phyloP scores from a whole-genome alignment of 2,113 vertebrate species.

The Elephantulus edwardii region DNA sequence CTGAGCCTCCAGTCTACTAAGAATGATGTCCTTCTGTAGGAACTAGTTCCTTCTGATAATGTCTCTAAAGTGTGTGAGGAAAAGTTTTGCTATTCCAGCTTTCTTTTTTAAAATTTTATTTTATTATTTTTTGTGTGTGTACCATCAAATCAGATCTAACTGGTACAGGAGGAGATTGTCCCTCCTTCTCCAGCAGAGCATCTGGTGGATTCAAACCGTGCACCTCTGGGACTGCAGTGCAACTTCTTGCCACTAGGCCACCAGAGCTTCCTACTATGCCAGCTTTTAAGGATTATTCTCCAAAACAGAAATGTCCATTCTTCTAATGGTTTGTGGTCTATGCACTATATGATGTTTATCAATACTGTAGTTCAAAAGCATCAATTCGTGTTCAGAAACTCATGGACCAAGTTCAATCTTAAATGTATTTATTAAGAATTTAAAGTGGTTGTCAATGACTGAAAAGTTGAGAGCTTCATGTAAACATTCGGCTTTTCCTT shows the following conservation, averaged over 20 bases:
- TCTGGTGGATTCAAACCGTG: no score
- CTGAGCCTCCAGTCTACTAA: neutral
- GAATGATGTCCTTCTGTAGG: neutral
- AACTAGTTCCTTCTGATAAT: neutral
- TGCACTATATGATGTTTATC: neutral
- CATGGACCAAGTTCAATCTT: neutral
- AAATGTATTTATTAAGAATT: neutral
- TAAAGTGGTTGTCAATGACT: accelerated
- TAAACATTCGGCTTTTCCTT: neutral
- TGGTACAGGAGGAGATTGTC: no score
- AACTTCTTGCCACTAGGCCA: no score
- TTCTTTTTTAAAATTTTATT: no score
- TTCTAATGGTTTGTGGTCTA: neutral
- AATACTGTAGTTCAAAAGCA: neutral
- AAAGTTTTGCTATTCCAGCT: neutral
- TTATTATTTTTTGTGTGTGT: no score
- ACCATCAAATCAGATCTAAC: no score
- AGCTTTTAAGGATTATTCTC: neutral
- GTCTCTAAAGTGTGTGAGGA: neutral
- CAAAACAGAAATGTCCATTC: neutral
- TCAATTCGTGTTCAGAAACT: neutral
- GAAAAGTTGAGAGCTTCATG: neutral
- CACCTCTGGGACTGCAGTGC: no score
- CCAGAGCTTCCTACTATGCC: no score
- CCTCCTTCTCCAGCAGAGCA: no score